Evolutionary conservation across 2,797 vertebrate species (phyloP).

Genomic region (Rhinophrynus dorsalis): DNA sequence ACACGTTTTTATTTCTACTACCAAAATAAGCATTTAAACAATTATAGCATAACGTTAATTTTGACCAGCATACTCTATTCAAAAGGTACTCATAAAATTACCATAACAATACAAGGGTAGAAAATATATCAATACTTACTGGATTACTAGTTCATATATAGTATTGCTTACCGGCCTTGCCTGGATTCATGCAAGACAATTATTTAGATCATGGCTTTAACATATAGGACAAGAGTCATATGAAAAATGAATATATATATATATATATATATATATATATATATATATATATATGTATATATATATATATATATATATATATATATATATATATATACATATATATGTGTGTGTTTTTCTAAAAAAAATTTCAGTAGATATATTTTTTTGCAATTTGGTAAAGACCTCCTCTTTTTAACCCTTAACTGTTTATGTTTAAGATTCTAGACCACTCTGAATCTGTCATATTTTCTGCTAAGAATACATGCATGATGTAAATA

Average conservation of each 20-base stretch:
- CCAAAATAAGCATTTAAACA: conserved; percentile 56
- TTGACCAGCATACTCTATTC: conserved; percentile 54
- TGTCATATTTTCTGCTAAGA: not conserved
- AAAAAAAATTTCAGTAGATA: too few species aligned
- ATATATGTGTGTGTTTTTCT: too few species aligned
- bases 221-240: conserved; percentile 1
- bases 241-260: too few species aligned
- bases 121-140: conserved; percentile 57
- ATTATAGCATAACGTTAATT: conserved; percentile 61
- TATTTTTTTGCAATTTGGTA: too few species aligned
- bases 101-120: conserved; percentile 58
- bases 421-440: too few species aligned
- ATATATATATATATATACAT: too few species aligned
- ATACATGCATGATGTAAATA: conserved; percentile 5
- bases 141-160: conserved; percentile 55
- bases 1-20: conserved; percentile 55
- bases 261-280: too few species aligned
- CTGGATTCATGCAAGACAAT: conserved; percentile 59
- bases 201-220: conserved; percentile 43
- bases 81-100: conserved; percentile 62
- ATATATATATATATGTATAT: too few species aligned
- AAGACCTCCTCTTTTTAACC: too few species aligned
- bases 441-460: not conserved
- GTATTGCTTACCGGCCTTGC: conserved; percentile 70
- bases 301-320: too few species aligned